These are phyloP conservation scores for Limosa lapponica DNA, from an alignment of 2,797 vertebrate genomes.

Conservation along the genomic window DNA sequence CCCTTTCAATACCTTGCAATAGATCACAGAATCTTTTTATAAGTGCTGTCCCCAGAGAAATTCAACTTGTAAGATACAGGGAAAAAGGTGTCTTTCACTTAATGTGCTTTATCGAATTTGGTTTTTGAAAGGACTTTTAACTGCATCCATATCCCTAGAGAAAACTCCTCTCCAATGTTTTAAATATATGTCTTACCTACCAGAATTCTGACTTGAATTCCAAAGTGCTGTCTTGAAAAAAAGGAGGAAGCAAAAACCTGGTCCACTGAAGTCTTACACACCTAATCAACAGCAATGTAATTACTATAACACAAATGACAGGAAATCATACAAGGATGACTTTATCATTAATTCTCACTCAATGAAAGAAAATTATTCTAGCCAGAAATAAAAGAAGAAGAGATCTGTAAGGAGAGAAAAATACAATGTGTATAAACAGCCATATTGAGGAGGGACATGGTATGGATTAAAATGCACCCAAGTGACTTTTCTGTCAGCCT, in stretches of 20 bases:
- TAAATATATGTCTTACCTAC: not conserved
- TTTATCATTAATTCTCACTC: not conserved
- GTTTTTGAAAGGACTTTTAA: not conserved
- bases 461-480: not conserved
- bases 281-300: not conserved
- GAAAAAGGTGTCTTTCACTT: not conserved
- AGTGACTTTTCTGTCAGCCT: not conserved
- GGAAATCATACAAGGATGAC: not conserved
- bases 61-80: not conserved
- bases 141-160: not conserved
- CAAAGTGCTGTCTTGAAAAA: not conserved
- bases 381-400: not conserved
- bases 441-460: not conserved
- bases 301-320: not conserved
- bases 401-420: not conserved
- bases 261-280: not conserved
- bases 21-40: not conserved
- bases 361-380: not conserved
- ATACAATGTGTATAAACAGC: not conserved
- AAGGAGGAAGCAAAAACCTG: not conserved
- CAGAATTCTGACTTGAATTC: not conserved
- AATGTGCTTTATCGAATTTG: not conserved
- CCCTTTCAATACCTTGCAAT: not conserved
- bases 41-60: not conserved
- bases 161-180: not conserved